Conservation (phyloP, 1,140 invertebrate genomes). For the Nasonia giraulti region DNA sequence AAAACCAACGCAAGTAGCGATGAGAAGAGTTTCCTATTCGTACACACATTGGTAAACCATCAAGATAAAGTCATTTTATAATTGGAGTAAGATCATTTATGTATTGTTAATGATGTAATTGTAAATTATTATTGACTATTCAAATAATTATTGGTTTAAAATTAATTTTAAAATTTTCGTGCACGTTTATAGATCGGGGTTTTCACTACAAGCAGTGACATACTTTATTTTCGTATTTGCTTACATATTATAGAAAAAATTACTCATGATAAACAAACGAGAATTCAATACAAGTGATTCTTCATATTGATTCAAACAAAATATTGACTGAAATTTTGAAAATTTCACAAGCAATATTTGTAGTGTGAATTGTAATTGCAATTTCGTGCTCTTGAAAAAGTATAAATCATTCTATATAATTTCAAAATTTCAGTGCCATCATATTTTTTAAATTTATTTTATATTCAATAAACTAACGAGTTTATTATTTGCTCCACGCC, state of each 20-base stretch:
- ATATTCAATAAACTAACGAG: not conserved
- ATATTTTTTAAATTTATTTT: not conserved
- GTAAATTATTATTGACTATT: conserved; percentile 51
- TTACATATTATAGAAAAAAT: not conserved
- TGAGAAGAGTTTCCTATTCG: conserved; percentile 39
- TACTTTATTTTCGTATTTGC: conserved; percentile 7
- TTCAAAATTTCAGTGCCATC: conserved; percentile 31
- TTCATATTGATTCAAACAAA: not conserved
- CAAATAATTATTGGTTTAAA: conserved; percentile 50
- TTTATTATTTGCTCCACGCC: too few relatives aligned
- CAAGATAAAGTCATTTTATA: conserved; percentile 49
- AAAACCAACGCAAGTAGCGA: conserved; percentile 35
- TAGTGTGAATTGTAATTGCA: conserved; percentile 1
- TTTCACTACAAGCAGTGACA: not conserved
- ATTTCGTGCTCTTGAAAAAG: conserved; percentile 14
- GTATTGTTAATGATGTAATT: conserved; percentile 51
- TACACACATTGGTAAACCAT: conserved; percentile 35
- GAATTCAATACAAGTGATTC: not conserved
- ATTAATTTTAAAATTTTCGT: conserved; percentile 34
- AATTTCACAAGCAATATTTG: conserved; percentile 24
- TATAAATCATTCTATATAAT: conserved; percentile 22
- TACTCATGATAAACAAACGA: not conserved
- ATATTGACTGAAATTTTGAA: conserved; percentile 40
- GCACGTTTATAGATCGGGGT: not conserved
- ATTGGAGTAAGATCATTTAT: conserved; percentile 51